Conservation (phyloP, 2,888 invertebrate genomes). For the Cephonodes hylas region DNA sequence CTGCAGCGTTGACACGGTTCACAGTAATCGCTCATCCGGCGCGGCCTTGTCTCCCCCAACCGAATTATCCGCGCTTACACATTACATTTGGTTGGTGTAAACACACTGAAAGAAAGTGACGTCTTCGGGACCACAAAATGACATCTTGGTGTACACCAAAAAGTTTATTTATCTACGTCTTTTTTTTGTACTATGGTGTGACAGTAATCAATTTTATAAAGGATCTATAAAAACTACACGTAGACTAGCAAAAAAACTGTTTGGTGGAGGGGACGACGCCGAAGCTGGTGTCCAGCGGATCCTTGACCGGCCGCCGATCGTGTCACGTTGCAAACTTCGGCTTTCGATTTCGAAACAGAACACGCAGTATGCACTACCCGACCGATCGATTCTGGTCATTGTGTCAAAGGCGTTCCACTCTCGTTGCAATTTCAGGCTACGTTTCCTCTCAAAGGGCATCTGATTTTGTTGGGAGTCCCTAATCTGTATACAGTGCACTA, state of each 20-base stretch:
- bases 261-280: neutral
- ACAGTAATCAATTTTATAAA: neutral
- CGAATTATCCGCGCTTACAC: conserved; percentile 12
- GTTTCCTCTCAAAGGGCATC: conserved; percentile 17
- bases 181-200: too few relatives aligned
- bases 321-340: conserved; percentile 54
- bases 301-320: conserved; percentile 61
- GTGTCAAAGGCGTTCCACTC: conserved; percentile 59
- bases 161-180: too few relatives aligned
- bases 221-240: neutral
- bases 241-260: neutral
- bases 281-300: conserved; percentile 30
- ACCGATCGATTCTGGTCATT: conserved; percentile 66
- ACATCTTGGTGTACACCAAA: too few relatives aligned
- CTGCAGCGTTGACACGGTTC: conserved; percentile 67
- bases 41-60: conserved; percentile 56
- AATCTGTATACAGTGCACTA: conserved; percentile 16
- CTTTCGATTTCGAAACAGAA: conserved; percentile 65
- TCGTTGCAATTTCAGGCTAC: conserved; percentile 33
- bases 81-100: neutral
- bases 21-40: conserved; percentile 68
- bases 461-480: conserved; percentile 40
- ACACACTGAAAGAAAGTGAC: conserved; percentile 13
- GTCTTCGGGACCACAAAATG: neutral
- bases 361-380: conserved; percentile 46